phyloP scores from a whole-genome alignment of 2,797 vertebrate species.

The Pseudochirops cupreus region DNA sequence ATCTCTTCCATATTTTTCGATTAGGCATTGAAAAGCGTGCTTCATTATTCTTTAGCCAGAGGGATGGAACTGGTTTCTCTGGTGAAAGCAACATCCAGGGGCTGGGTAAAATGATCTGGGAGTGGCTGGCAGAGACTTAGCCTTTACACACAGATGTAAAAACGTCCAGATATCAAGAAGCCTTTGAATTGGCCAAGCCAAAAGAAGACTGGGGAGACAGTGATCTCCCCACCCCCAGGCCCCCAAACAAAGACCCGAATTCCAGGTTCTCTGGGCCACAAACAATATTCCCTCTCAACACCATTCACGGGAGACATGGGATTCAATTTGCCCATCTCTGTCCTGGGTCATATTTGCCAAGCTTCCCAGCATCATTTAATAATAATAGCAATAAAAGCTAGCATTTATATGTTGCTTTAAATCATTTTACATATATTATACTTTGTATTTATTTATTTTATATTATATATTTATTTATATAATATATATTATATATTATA shows the following conservation, averaged over 20 bases:
- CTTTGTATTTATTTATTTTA: too few species aligned
- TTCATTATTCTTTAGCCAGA: conserved; percentile 65
- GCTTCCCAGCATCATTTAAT: neutral
- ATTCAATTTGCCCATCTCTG: neutral
- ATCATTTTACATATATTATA: neutral
- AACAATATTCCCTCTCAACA: neutral
- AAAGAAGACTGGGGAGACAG: neutral
- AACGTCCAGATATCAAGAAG: accelerated
- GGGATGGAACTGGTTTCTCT: conserved; percentile 66
- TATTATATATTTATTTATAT: too few species aligned
- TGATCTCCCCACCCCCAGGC: neutral
- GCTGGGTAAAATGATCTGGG: neutral
- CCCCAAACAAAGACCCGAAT: neutral
- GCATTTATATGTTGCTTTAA: neutral
- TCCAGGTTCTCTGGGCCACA: neutral
- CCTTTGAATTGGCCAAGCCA: neutral
- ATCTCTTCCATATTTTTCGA: conserved; percentile 73
- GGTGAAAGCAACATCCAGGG: conserved; percentile 13
- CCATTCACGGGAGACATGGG: neutral
- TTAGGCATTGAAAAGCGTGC: conserved; percentile 46
- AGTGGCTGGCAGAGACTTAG: neutral
- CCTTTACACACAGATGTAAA: neutral
- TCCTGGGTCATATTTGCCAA: neutral
- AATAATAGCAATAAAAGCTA: neutral
- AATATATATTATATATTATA: too few species aligned